A percentile compares a stretch with the other conserved stretches of the same genome.
Conservation (phyloP, 2,797 vertebrate genomes). For the Leptodactylus fallax region DNA sequence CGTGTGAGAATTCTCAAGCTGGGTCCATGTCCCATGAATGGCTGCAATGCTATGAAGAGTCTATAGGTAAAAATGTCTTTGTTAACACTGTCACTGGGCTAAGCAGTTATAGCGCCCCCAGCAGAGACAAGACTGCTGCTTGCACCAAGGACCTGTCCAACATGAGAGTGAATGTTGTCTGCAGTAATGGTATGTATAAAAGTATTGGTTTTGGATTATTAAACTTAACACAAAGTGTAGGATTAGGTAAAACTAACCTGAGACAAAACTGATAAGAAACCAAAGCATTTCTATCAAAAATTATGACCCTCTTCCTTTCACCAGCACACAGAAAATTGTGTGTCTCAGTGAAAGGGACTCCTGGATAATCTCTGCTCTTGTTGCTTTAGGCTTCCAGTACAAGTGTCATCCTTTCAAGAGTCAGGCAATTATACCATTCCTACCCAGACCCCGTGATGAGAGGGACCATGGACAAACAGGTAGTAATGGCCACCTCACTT, state of each 20-base stretch:
- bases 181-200: slow-evolving; percentile 81
- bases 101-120: slow-evolving; percentile 81
- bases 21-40: slow-evolving; percentile 72
- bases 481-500: slow-evolving; percentile 71
- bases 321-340: too few relatives aligned
- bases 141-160: slow-evolving; percentile 90
- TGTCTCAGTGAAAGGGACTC: too few relatives aligned
- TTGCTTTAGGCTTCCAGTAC: slow-evolving; percentile 86
- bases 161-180: slow-evolving; percentile 85
- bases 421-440: slow-evolving; percentile 88
- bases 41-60: slow-evolving; percentile 86
- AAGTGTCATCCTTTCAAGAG: slow-evolving; percentile 93
- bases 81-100: slow-evolving; percentile 90
- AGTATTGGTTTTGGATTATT: not conserved
- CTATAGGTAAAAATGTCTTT: slow-evolving; percentile 84
- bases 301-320: too few relatives aligned
- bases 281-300: too few relatives aligned
- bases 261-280: too few relatives aligned
- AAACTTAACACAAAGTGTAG: too few relatives aligned
- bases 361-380: slow-evolving; percentile 11
- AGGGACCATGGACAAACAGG: slow-evolving; percentile 83
- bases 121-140: slow-evolving; percentile 71
- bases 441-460: slow-evolving; percentile 85
- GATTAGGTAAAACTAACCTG: too few relatives aligned
- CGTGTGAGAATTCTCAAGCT: too few relatives aligned